Evolutionary conservation across 2,888 invertebrate species (phyloP).

Genomic region (Noctua janthina): DNA sequence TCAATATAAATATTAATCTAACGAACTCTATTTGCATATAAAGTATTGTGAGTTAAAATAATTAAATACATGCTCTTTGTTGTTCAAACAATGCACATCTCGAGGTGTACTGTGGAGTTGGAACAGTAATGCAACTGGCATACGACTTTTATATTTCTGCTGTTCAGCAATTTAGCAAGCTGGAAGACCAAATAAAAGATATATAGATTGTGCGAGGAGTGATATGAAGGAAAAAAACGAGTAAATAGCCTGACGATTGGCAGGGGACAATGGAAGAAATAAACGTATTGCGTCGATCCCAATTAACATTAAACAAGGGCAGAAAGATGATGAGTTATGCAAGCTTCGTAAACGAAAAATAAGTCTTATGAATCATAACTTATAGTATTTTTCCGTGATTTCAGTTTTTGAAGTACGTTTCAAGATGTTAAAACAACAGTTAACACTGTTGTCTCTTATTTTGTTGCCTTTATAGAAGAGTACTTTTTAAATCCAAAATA

Average conservation of each 20-base stretch:
- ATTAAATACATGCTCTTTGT: constrained; percentile 70
- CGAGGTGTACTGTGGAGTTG: constrained; percentile 20
- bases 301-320: background rate
- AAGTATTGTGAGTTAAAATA: constrained; percentile 71
- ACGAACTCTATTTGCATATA: constrained; percentile 72
- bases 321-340: background rate
- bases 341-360: background rate
- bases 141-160: background rate
- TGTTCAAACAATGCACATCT: constrained; percentile 67
- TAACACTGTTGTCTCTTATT: background rate
- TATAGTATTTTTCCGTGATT: background rate
- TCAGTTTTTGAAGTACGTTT: background rate
- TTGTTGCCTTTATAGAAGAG: background rate
- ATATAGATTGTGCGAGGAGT: background rate
- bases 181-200: background rate
- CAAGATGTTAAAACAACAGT: background rate
- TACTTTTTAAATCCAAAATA: background rate
- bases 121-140: constrained; percentile 34
- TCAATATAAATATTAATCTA: constrained; percentile 71
- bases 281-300: background rate
- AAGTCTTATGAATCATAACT: background rate
- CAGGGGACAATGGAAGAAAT: background rate
- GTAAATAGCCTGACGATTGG: too few species aligned
- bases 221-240: too few species aligned
- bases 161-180: background rate